Base-by-base conservation (phyloP, 37 sponge, comb jelly and placozoan genomes). In the Agelas oroides region DNA sequence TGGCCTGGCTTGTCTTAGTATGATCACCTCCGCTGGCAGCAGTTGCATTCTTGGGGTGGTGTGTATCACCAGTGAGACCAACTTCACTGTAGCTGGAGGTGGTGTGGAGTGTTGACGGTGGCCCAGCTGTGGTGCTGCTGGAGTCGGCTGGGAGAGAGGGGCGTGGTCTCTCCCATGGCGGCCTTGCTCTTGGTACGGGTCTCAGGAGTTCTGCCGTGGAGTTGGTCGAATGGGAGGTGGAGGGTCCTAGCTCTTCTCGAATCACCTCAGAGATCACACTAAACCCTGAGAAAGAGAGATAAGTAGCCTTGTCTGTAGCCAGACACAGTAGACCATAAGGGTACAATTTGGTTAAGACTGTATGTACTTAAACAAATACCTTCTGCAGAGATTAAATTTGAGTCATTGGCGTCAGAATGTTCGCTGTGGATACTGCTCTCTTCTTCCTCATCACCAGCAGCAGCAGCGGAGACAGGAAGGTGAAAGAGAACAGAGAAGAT, bases 201-300 rank as follows among this genome's bases (percentile, higher is more conserved):
- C 70, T 54, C 27, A 80, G 36, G 30, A 80, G 55, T 30, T 80
- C 80, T 24, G 69, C 41, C n/a, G 80, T 80, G 21, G 69, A 69
- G 33, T 80, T 27, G 5, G 70, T 69, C 5, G 59, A 33, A 53
- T 71, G 52, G 20, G 23, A 41, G 41, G 72, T 40, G 53, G 21
- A 30, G 33, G 24, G 31, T 23, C 80, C 70, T 24, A 80, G 33
- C 65, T 80, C 80, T 27, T 80, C 80, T 16, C 52, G 54, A 28
- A 80, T 54, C 23, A 80, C 80, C 46, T 78, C 79, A 36, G 64
- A 62, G 15, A 78, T 52, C 24, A 80, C 65, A 25, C 80, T 40
- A 30, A 59, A 25, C 18, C 76, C 76, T 76, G 76, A 46, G 46
- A 46, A 46, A 46, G 46, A 8, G 46, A 46, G 8, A 46, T 46